Conservation (phyloP, 2,888 invertebrate genomes). For the Phortica okadai region DNA sequence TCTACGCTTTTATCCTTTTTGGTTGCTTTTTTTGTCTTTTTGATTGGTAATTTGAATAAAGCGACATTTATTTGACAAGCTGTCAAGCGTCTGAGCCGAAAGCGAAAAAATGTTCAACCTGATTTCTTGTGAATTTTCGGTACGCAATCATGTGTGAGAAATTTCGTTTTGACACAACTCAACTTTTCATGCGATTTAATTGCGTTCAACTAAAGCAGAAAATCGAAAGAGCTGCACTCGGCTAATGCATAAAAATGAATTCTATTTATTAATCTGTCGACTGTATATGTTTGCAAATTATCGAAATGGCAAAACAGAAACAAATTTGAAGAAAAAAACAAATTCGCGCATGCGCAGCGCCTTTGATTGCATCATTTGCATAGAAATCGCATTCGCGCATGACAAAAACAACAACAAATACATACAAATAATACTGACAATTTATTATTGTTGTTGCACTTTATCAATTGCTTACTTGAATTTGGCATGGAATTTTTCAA, state of each 20-base stretch:
- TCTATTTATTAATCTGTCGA: neutral
- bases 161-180: conserved; percentile 40
- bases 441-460: conserved; percentile 36
- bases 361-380: conserved; percentile 35
- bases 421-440: conserved; percentile 10
- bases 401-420: neutral
- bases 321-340: neutral
- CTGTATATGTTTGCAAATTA: neutral
- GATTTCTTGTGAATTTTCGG: conserved; percentile 63
- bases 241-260: neutral
- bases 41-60: conserved; percentile 70
- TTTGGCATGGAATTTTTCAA: conserved; percentile 57
- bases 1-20: conserved; percentile 5
- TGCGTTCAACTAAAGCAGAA: neutral
- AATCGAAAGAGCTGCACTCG: neutral
- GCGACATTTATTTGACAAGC: conserved; percentile 73
- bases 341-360: neutral
- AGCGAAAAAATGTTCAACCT: conserved; percentile 41
- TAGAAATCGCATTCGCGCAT: conserved; percentile 20
- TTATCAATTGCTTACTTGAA: conserved; percentile 11
- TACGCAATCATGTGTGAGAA: conserved; percentile 65
- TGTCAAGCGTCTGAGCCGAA: conserved; percentile 68
- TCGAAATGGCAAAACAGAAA: neutral
- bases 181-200: neutral
- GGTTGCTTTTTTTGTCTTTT: conserved; percentile 25